Evolutionary conservation across 2,113 vertebrate genomes (phyloP).

Genomic region (Chiloscyllium plagiosum): DNA sequence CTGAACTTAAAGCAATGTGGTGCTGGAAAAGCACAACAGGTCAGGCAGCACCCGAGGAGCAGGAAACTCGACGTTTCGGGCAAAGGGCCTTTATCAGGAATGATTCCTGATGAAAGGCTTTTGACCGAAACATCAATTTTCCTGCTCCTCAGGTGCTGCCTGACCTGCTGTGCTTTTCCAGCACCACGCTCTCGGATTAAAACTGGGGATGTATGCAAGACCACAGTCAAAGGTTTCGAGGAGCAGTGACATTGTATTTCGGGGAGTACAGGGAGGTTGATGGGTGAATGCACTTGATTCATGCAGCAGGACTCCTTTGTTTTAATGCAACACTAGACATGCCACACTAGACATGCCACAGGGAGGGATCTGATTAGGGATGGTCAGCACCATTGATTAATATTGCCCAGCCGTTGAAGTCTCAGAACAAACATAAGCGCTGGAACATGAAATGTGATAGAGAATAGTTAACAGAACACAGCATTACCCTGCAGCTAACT

Average conservation of each 20-base stretch:
- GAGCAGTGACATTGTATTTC: not conserved
- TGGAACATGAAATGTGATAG: not conserved
- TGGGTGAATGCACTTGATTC: not conserved
- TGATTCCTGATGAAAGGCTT: too few relatives aligned
- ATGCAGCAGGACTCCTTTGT: not conserved
- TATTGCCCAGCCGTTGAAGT: not conserved
- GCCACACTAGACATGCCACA: not conserved
- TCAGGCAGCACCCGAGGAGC: too few relatives aligned
- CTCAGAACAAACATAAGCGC: not conserved
- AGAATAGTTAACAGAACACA: not conserved
- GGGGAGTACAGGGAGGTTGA: not conserved
- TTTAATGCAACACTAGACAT: not conserved
- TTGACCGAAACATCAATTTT: too few relatives aligned
- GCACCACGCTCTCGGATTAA: not conserved
- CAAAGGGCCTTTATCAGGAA: too few relatives aligned
- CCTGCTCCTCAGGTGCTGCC: too few relatives aligned
- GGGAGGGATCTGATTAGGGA: not conserved
- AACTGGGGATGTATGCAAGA: not conserved
- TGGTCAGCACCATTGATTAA: not conserved
- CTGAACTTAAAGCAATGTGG: too few relatives aligned
- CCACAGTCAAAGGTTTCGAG: not conserved
- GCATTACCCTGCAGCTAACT: not conserved
- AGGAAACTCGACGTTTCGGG: too few relatives aligned
- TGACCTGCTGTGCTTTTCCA: too few relatives aligned
- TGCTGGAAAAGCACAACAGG: too few relatives aligned